Percentiles rank a stretch among this genome's conserved stretches.
Conservation (phyloP, 2,113 vertebrate genomes). For the Tetrao urogallus region DNA sequence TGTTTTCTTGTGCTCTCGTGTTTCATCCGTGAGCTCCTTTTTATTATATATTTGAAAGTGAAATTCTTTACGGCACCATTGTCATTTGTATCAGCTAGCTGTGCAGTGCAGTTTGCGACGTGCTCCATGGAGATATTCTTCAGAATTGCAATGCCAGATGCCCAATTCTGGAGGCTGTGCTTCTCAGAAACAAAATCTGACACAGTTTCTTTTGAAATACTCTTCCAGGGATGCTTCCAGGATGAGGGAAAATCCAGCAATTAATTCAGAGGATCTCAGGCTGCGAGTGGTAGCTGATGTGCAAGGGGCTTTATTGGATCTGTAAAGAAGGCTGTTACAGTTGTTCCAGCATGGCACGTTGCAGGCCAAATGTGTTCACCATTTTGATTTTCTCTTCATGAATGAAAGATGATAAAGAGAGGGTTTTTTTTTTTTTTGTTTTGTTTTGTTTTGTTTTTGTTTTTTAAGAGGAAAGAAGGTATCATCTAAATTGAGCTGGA, state of each 20-base stretch:
- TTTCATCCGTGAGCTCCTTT: not conserved
- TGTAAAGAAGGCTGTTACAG: not conserved
- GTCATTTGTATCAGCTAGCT: not conserved
- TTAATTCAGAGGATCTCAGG: not conserved
- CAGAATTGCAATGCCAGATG: not conserved
- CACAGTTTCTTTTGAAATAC: not conserved
- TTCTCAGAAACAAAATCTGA: not conserved
- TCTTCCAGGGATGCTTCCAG: not conserved
- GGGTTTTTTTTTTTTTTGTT: no score
- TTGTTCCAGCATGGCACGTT: not conserved
- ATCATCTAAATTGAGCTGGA: not conserved
- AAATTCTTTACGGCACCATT: not conserved
- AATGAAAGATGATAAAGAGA: not conserved
- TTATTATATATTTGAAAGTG: not conserved
- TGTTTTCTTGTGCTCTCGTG: not conserved
- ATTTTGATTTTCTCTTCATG: not conserved
- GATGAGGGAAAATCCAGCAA: not conserved
- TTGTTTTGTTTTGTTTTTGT: not conserved
- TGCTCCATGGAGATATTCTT: not conserved
- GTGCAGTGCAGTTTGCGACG: not conserved
- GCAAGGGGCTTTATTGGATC: not conserved
- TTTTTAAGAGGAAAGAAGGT: not conserved
- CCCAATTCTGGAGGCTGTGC: not conserved
- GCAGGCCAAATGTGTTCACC: not conserved
- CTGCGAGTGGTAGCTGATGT: not conserved